phyloP scores from a whole-genome alignment of 2,113 vertebrate species.

The Nestor notabilis region DNA sequence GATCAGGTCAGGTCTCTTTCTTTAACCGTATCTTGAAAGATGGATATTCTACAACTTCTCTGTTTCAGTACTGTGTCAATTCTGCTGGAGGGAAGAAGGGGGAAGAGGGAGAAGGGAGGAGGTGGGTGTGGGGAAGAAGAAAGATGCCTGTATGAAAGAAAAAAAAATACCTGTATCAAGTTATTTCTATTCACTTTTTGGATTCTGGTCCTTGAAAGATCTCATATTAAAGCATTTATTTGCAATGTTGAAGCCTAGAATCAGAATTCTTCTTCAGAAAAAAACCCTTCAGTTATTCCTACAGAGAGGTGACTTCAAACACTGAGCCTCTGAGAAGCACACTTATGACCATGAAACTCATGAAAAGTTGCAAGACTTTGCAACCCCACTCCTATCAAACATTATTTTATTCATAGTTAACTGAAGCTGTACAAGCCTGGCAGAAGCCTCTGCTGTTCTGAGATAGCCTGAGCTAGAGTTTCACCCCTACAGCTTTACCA shows the following conservation, averaged over 20 bases:
- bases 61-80: not conserved
- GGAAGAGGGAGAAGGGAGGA: too few species aligned
- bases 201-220: not conserved
- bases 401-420: not conserved
- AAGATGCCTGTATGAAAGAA: not conserved
- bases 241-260: not conserved
- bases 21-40: not conserved
- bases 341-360: not conserved
- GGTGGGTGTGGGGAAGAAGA: not conserved
- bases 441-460: not conserved
- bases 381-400: not conserved
- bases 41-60: not conserved
- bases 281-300: not conserved
- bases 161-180: not conserved
- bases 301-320: not conserved
- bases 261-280: not conserved
- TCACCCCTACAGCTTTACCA: not conserved
- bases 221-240: not conserved
- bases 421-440: not conserved
- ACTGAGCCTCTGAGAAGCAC: not conserved
- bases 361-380: not conserved
- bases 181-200: not conserved
- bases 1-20: not conserved
- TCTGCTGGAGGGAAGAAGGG: not conserved
- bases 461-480: not conserved